phyloP scores from a whole-genome alignment of 1,140 invertebrate genomes.

The Neomicropteryx cornuta region DNA sequence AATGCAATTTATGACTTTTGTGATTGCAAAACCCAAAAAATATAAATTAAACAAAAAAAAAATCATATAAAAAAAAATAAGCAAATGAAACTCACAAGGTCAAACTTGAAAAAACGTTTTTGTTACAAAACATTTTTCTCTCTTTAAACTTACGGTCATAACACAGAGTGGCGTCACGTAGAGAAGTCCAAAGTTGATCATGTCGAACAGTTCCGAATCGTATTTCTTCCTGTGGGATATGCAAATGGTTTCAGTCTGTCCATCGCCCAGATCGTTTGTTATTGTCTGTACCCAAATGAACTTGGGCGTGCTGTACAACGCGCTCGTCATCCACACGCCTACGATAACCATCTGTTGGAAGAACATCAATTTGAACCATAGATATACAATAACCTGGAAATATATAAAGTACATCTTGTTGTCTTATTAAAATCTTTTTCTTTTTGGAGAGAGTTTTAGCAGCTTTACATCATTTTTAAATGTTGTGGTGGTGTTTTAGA shows the following conservation, averaged over 20 bases:
- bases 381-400: too few relatives aligned
- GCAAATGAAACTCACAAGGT: too few relatives aligned
- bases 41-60: too few relatives aligned
- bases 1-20: too few relatives aligned
- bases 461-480: too few relatives aligned
- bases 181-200: slow-evolving; percentile 62
- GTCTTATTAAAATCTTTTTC: too few relatives aligned
- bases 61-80: too few relatives aligned
- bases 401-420: slow-evolving; percentile 6
- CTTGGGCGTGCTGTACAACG: slow-evolving; percentile 62
- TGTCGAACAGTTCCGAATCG: slow-evolving; percentile 63
- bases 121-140: too few relatives aligned
- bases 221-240: slow-evolving; percentile 59
- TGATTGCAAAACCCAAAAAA: too few relatives aligned
- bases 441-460: too few relatives aligned
- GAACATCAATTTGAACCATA: slow-evolving; percentile 8
- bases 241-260: slow-evolving; percentile 58
- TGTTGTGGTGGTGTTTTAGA: too few relatives aligned
- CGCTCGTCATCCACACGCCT: slow-evolving; percentile 64
- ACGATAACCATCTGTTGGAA: slow-evolving; percentile 53
- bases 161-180: slow-evolving; percentile 62
- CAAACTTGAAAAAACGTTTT: too few relatives aligned
- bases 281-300: slow-evolving; percentile 64
- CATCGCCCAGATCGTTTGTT: slow-evolving; percentile 42
- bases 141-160: slow-evolving; percentile 49